phyloP scores from a whole-genome alignment of 2,888 invertebrate genomes.

The Callyntrura sp. region DNA sequence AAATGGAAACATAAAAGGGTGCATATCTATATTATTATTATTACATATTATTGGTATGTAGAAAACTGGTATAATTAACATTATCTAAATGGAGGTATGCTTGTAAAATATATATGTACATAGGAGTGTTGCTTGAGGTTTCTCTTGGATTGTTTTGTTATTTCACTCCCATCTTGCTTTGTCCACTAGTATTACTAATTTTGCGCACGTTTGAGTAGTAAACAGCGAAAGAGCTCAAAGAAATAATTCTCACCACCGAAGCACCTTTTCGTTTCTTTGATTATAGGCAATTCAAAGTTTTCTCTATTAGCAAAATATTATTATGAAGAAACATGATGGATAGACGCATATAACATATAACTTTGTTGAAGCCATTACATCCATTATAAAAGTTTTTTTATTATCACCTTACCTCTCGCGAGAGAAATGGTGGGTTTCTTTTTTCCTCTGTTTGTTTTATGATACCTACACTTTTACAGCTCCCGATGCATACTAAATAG shows the following conservation, averaged over 20 bases:
- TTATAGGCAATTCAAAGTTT: slow-evolving; percentile 60
- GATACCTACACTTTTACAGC: slow-evolving; percentile 33
- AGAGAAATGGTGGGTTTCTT: slow-evolving; percentile 9
- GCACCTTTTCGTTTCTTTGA: slow-evolving; percentile 5
- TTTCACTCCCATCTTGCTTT: slow-evolving; percentile 10
- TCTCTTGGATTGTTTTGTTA: no score
- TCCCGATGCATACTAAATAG: slow-evolving; percentile 10
- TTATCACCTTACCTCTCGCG: neutral
- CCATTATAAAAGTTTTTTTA: slow-evolving; percentile 19
- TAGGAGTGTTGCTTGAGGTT: neutral
- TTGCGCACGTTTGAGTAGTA: neutral
- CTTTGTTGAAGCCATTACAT: neutral
- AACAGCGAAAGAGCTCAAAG: neutral
- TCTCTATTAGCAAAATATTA: no score
- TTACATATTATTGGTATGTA: no score
- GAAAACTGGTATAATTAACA: slow-evolving; percentile 29
- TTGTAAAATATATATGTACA: neutral
- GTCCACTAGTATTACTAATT: neutral
- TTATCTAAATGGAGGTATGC: slow-evolving; percentile 18
- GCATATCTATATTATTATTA: no score
- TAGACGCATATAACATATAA: slow-evolving; percentile 12
- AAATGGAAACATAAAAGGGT: neutral
- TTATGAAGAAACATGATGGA: neutral
- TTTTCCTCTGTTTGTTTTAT: slow-evolving; percentile 46
- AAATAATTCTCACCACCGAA: slow-evolving; percentile 19